Evolutionary conservation across 2,797 vertebrate species (phyloP).

Genomic region (Epinephelus coioides): DNA sequence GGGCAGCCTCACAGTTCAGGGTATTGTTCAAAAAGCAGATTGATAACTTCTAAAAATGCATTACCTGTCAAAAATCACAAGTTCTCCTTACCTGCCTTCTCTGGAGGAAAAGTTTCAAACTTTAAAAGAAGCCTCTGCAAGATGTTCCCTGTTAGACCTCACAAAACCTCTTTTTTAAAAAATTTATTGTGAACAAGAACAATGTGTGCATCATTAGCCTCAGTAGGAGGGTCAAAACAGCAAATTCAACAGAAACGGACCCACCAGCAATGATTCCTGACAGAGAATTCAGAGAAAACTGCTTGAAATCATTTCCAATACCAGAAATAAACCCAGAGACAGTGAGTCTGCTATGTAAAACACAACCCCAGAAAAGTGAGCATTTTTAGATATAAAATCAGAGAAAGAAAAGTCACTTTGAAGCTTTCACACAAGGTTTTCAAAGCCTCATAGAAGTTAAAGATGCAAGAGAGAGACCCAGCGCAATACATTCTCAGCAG

Average conservation of each 20-base stretch:
- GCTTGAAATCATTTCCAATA: neutral
- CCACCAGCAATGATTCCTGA: neutral
- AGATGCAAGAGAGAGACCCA: conserved; percentile 62
- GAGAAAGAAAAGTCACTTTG: conserved; percentile 58
- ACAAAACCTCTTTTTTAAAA: neutral
- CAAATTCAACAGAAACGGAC: neutral
- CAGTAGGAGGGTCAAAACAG: neutral
- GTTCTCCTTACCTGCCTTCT: conserved; percentile 8
- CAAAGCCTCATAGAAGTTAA: conserved; percentile 64
- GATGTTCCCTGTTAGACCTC: conserved; percentile 15
- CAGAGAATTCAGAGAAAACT: neutral
- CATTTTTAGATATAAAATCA: conserved; percentile 46
- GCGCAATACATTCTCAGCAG: neutral
- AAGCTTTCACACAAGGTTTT: conserved; percentile 59
- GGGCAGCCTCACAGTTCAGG: neutral
- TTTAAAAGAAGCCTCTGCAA: neutral
- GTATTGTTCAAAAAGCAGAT: conserved; percentile 17
- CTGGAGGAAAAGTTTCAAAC: conserved; percentile 17
- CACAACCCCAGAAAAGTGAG: conserved; percentile 29
- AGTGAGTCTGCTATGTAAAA: conserved; percentile 14
- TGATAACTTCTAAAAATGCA: conserved; percentile 19
- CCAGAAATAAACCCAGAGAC: neutral
- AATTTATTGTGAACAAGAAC: neutral
- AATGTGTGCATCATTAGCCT: conserved; percentile 1
- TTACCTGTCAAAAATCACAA: conserved; percentile 7